Percentiles rank a stretch among this genome's conserved stretches.
These are phyloP conservation scores for Mythimna ferrago DNA, from an alignment of 2,888 invertebrate species.

Conservation along the genomic window DNA sequence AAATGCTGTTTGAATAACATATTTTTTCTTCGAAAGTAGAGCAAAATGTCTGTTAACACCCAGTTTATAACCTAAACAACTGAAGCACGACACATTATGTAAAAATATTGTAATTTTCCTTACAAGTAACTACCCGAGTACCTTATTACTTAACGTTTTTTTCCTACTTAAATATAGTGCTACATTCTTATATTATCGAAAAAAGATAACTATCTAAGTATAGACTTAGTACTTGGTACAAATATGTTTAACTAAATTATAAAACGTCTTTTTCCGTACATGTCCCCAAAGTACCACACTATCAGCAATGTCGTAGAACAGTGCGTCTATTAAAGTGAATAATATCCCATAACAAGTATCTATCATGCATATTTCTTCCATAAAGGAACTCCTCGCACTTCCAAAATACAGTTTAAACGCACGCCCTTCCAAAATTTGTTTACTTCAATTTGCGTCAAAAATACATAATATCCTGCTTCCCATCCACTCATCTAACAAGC, in stretches of 20 bases:
- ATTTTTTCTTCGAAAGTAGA: neutral
- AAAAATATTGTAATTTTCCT: constrained; percentile 6
- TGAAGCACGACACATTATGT: neutral
- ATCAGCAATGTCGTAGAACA: constrained; percentile 1
- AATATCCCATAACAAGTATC: constrained; percentile 11
- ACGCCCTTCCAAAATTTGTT: constrained; percentile 42
- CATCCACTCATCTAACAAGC: constrained; percentile 12
- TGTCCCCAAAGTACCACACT: neutral
- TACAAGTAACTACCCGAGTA: neutral
- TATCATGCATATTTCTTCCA: constrained; percentile 3
- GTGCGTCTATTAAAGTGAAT: constrained; percentile 5
- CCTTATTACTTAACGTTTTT: neutral
- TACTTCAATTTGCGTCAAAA: constrained; percentile 46
- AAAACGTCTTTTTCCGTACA: neutral
- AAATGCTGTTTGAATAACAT: neutral
- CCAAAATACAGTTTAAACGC: constrained; percentile 22
- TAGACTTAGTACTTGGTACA: neutral
- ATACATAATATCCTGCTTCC: constrained; percentile 24
- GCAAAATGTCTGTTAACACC: neutral
- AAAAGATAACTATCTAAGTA: constrained; percentile 1
- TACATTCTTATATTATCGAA: neutral
- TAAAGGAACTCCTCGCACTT: constrained; percentile 15
- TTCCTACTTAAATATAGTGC: neutral
- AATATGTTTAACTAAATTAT: neutral
- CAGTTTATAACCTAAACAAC: constrained; percentile 2